These are phyloP conservation scores for Melanotaenia pygmaea DNA, from an alignment of 2,797 vertebrate species.

Conservation along the genomic window DNA sequence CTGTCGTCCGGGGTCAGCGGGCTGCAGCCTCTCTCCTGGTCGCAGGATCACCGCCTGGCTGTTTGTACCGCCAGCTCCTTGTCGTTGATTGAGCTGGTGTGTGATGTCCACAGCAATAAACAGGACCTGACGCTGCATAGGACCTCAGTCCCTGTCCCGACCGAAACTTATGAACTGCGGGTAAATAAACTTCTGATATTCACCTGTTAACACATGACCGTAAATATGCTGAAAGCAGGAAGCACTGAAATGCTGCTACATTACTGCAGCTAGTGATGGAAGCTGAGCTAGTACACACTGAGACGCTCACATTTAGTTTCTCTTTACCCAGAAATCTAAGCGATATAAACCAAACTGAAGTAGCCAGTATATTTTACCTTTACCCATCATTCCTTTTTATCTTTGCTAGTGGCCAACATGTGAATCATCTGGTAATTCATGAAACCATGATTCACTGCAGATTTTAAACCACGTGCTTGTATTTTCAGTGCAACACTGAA, in stretches of 20 bases:
- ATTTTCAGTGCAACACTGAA: too few species aligned
- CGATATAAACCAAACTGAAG: too few species aligned
- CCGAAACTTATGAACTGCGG: slow-evolving; percentile 78
- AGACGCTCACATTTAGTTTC: too few species aligned
- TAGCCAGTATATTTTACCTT: too few species aligned
- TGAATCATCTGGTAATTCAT: too few species aligned
- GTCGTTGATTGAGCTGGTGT: slow-evolving; percentile 89
- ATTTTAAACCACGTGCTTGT: too few species aligned
- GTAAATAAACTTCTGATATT: slow-evolving; percentile 68
- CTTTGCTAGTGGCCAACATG: too few species aligned
- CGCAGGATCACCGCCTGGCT: slow-evolving; percentile 92
- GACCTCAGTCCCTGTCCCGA: slow-evolving; percentile 86
- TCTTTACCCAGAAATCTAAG: too few species aligned
- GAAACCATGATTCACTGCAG: too few species aligned
- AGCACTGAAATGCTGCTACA: background rate
- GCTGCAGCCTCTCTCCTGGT: slow-evolving; percentile 91
- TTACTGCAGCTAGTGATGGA: background rate
- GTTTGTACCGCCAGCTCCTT: slow-evolving; percentile 87
- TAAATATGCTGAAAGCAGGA: background rate
- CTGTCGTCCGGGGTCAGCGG: slow-evolving; percentile 88
- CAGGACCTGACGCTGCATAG: slow-evolving; percentile 90
- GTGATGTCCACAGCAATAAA: slow-evolving; percentile 85
- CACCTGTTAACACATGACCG: background rate
- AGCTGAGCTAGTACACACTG: background rate
- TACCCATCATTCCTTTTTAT: too few species aligned